Percentiles rank a stretch among this genome's conserved stretches.
phyloP scores from a whole-genome alignment of 2,888 invertebrate species.

The Polia nebulosa region DNA sequence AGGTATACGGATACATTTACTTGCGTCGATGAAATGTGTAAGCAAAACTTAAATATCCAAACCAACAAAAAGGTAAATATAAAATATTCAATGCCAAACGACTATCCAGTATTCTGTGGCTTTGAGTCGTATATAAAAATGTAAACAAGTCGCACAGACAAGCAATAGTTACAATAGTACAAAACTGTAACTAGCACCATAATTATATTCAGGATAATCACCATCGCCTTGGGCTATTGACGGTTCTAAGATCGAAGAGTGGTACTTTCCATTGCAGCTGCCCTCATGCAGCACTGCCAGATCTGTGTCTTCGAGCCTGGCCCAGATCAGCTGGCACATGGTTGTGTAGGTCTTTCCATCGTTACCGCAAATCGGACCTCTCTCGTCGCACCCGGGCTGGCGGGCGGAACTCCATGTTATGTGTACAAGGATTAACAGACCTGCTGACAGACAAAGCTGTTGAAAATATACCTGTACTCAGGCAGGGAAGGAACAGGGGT shows the following conservation, averaged over 20 bases:
- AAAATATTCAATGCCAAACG: neutral
- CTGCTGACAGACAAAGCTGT: conserved; percentile 22
- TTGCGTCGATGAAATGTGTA: too few species aligned
- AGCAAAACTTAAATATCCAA: neutral
- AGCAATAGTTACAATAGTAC: neutral
- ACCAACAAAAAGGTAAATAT: neutral
- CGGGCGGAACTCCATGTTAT: conserved; percentile 32
- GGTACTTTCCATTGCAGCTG: conserved; percentile 27
- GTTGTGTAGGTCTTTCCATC: conserved; percentile 71
- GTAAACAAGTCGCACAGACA: neutral
- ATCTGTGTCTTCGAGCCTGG: conserved; percentile 52
- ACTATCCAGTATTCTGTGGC: neutral
- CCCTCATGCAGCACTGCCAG: conserved; percentile 60
- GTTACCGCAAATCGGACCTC: conserved; percentile 67
- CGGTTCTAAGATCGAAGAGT: rapidly evolving
- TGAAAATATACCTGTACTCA: conserved; percentile 1
- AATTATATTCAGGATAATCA: conserved; percentile 28
- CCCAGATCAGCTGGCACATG: conserved; percentile 63
- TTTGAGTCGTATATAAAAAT: conserved; percentile 11
- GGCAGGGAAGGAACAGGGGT: too few species aligned
- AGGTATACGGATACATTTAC: too few species aligned
- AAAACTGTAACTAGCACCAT: conserved; percentile 7
- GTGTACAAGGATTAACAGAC: conserved; percentile 32
- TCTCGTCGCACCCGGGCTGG: conserved; percentile 10
- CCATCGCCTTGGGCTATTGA: neutral